A percentile compares a stretch with the other conserved stretches of the same genome.
phyloP scores from a whole-genome alignment of 2,113 vertebrate species.

The Amblyopsis rosae region DNA sequence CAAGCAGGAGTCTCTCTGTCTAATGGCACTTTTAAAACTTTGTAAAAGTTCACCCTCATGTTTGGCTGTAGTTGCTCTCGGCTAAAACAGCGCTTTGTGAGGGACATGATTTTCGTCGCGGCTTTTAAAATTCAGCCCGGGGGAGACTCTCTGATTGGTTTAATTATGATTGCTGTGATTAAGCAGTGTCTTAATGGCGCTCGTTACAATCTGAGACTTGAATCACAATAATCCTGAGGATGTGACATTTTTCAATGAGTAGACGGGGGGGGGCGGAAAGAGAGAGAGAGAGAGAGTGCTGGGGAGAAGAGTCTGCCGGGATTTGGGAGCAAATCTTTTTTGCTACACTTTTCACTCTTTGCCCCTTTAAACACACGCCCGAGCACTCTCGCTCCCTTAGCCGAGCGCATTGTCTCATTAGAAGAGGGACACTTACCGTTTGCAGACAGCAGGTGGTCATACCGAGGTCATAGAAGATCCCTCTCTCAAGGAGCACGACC shows the following conservation, averaged over 20 bases:
- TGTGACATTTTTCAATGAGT: constrained; percentile 19
- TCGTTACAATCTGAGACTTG: constrained; percentile 48
- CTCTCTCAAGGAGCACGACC: constrained; percentile 30
- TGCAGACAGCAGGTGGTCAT: constrained; percentile 49
- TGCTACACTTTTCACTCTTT: no score
- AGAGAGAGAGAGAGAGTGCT: not conserved
- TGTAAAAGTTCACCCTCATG: constrained; percentile 50
- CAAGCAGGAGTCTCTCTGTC: constrained; percentile 47
- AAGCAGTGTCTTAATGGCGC: constrained; percentile 47
- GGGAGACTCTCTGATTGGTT: constrained; percentile 56
- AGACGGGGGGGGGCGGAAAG: not conserved
- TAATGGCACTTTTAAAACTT: constrained; percentile 62
- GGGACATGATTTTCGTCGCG: not conserved
- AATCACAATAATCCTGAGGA: constrained; percentile 46
- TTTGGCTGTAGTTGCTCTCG: constrained; percentile 24
- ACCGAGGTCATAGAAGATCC: constrained; percentile 44
- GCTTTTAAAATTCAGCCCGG: constrained; percentile 41
- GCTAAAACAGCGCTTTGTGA: constrained; percentile 13
- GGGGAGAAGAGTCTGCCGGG: not conserved
- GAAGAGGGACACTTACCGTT: constrained; percentile 57
- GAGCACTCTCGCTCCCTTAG: not conserved
- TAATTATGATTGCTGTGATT: constrained; percentile 72
- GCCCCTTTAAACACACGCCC: not conserved
- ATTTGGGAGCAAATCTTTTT: no score
- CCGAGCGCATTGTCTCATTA: constrained; percentile 9